Evolutionary conservation across 2,888 invertebrate species (phyloP).

Genomic region (Latheticus oryzae): DNA sequence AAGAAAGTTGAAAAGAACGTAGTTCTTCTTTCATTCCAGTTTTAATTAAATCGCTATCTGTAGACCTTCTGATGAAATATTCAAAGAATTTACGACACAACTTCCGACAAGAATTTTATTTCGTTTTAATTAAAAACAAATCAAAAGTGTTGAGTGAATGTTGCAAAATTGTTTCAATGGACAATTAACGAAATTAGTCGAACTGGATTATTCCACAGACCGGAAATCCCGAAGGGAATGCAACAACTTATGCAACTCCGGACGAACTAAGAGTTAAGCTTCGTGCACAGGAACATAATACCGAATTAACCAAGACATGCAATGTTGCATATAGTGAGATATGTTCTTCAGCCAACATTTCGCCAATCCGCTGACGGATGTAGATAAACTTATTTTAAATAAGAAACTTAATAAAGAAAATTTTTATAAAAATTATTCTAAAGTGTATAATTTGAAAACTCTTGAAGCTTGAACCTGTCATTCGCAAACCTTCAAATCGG

Average conservation of each 20-base stretch:
- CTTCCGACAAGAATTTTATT: too few relatives aligned
- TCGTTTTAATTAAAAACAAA: too few relatives aligned
- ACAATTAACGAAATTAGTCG: slow-evolving; percentile 36
- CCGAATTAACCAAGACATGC: slow-evolving; percentile 35
- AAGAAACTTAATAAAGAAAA: too few relatives aligned
- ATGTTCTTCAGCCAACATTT: slow-evolving; percentile 19
- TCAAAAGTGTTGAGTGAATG: slow-evolving; percentile 17
- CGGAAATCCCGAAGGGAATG: slow-evolving; percentile 58
- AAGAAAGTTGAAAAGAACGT: too few relatives aligned
- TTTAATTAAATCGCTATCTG: too few relatives aligned
- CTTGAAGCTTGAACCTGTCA: too few relatives aligned
- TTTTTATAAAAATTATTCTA: too few relatives aligned
- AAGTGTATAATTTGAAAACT: too few relatives aligned
- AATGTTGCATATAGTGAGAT: slow-evolving; percentile 19
- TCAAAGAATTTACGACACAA: too few relatives aligned
- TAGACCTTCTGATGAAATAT: too few relatives aligned
- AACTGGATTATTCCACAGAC: slow-evolving; percentile 20
- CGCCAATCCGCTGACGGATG: slow-evolving; percentile 18
- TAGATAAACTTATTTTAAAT: too few relatives aligned
- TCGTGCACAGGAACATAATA: slow-evolving; percentile 32
- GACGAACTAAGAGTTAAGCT: slow-evolving; percentile 30
- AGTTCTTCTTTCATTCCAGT: too few relatives aligned
- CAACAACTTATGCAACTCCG: slow-evolving; percentile 51
- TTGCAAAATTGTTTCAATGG: slow-evolving; percentile 32
- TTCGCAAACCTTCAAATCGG: slow-evolving; percentile 23